phyloP scores from a whole-genome alignment of 1,140 invertebrate genomes.

The Heliconius melpomene region DNA sequence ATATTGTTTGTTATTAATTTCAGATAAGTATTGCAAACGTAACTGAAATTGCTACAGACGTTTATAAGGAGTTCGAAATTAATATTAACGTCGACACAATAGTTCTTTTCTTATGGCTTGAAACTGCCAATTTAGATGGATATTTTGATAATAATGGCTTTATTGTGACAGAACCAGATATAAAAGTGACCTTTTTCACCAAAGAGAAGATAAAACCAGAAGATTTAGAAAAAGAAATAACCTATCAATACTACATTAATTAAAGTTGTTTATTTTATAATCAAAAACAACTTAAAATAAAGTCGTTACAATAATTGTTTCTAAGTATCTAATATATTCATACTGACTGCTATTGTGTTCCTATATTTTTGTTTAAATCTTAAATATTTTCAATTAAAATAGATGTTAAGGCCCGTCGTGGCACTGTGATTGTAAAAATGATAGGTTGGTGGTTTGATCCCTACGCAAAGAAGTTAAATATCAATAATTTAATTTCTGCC shows the following conservation, averaged over 20 bases:
- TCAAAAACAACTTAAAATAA: neutral
- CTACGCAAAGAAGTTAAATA: no score
- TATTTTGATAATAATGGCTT: constrained; percentile 67
- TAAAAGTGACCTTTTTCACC: constrained; percentile 43
- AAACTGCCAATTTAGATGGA: constrained; percentile 49
- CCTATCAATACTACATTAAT: constrained; percentile 62
- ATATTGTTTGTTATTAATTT: constrained; percentile 31
- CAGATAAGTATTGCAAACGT: constrained; percentile 56
- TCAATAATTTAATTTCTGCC: no score
- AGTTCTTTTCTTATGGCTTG: constrained; percentile 67
- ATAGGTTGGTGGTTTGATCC: no score
- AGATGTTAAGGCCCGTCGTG: no score
- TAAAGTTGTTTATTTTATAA: constrained; percentile 30
- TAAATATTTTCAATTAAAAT: no score
- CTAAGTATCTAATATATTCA: no score
- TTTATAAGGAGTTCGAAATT: constrained; percentile 40
- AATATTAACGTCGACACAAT: constrained; percentile 55
- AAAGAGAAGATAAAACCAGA: constrained; percentile 38
- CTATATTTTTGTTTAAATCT: no score
- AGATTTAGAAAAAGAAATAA: constrained; percentile 54
- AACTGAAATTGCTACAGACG: neutral
- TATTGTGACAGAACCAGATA: constrained; percentile 53
- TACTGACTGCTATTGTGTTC: no score
- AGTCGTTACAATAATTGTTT: no score
- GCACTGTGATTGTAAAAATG: no score